Conservation (phyloP, 2,888 invertebrate genomes). For the Liopterus haemorrhoidalis region DNA sequence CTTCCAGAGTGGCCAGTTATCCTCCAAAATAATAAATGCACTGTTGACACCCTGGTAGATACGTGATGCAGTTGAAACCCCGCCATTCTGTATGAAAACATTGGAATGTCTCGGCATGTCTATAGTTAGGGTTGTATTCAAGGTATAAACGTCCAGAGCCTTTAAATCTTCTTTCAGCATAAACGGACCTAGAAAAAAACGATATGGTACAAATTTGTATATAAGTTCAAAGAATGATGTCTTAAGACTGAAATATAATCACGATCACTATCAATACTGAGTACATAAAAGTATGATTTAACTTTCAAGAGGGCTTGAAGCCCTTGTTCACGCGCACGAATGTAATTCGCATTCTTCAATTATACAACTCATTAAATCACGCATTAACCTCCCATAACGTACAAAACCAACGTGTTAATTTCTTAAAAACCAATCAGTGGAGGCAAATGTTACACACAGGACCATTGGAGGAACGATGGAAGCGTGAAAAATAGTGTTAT, state of each 20-base stretch:
- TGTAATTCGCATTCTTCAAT: no score
- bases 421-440: no score
- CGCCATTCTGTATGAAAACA: slow-evolving; percentile 33
- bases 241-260: not conserved
- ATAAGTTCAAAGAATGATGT: not conserved
- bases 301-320: no score
- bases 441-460: no score
- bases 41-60: slow-evolving; percentile 36
- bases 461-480: no score
- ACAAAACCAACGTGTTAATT: no score
- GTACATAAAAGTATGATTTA: no score
- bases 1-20: slow-evolving; percentile 51
- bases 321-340: no score
- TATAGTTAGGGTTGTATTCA: slow-evolving; percentile 40
- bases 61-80: slow-evolving; percentile 26
- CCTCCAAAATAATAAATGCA: slow-evolving; percentile 37
- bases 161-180: slow-evolving; percentile 41
- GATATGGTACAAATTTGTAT: not conserved
- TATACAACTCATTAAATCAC: no score
- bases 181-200: slow-evolving; percentile 29
- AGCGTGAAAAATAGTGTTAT: no score
- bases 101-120: slow-evolving; percentile 43
- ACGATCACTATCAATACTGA: not conserved
- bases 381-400: no score
- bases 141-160: slow-evolving; percentile 39